Evolutionary conservation across 1,140 invertebrate genomes (phyloP), one percentile per base, ranked within the genome.

Genomic region (Pentalonia nigronervosa): DNA sequence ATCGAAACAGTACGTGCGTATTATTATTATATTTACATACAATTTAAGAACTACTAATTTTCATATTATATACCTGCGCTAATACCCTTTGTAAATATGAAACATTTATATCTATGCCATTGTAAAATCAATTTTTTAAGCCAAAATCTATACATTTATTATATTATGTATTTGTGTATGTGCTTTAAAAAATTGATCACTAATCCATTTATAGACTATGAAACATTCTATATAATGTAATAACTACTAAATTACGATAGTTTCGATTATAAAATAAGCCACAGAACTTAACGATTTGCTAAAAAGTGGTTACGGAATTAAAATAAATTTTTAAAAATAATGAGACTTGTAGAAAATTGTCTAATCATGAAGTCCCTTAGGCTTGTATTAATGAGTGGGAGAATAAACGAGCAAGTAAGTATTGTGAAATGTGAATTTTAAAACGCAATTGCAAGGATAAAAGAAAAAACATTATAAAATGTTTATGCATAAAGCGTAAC

Each of bases 271-370:
- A 41, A 67, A 45, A 67, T 34, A 67, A 90, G 45, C 34, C 89
- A 23, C 89, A 67, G 23, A 90, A 4, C 30, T 88, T 48, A 34
- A 90, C 89, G 6, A 67, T 67, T 67, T 17, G 2, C 23, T n/a
- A 45, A 23, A 67, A 45, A 90, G 53, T 60, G 89, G 56, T 90
- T 90, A 67, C 36, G 56, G 17, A 90, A 67, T 90, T 90, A 90
- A 90, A 90, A 90, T 90, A 25, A 45, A 67, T 67, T 67, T 90
- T 90, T 90, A 45, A 23, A 90, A 90, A 90, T 90, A 90, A 90
- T 67, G 53, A 67, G 36, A 90, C 36, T 90, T 90, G 34, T 67
- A 45, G 7, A 53, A 60, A 90, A 90, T 67, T 4, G 56, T 67
- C 36, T 67, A 67, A 53, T 90, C 89, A 90, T 90, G 89, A 90